These are phyloP conservation scores for Maniola jurtina DNA, from an alignment of 1,140 invertebrate species.

Conservation along the genomic window DNA sequence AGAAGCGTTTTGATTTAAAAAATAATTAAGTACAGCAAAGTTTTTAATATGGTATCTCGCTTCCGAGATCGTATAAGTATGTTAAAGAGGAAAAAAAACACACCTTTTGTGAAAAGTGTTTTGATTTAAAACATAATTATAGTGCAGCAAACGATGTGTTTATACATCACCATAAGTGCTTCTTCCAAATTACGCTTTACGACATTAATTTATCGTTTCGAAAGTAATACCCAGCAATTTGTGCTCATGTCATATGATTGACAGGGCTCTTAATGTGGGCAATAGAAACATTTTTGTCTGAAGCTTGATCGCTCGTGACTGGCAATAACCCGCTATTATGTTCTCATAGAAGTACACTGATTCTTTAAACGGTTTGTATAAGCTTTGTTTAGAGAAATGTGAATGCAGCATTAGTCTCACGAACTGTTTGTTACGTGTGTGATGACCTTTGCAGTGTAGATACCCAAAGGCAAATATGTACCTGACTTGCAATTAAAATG, in stretches of 20 bases:
- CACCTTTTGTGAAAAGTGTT: neutral
- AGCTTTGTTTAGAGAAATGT: slow-evolving; percentile 24
- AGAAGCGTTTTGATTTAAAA: neutral
- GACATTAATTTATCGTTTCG: slow-evolving; percentile 48
- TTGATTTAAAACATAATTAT: slow-evolving; percentile 51
- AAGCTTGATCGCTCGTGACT: slow-evolving; percentile 21
- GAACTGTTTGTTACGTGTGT: slow-evolving; percentile 30
- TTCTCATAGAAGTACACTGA: slow-evolving; percentile 17
- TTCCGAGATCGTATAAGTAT: too few relatives aligned
- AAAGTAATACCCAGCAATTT: slow-evolving; percentile 57
- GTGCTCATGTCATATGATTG: slow-evolving; percentile 51
- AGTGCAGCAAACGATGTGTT: slow-evolving; percentile 53
- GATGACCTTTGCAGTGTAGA: slow-evolving; percentile 30
- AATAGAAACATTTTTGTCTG: slow-evolving; percentile 36
- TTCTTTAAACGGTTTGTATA: slow-evolving; percentile 11
- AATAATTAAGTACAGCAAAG: neutral
- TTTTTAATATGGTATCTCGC: too few relatives aligned
- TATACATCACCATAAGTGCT: slow-evolving; percentile 51
- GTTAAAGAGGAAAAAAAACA: too few relatives aligned
- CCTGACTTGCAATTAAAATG: slow-evolving; percentile 44
- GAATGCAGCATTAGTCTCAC: slow-evolving; percentile 26
- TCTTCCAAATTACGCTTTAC: slow-evolving; percentile 57
- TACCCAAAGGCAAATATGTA: slow-evolving; percentile 34
- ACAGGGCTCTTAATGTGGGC: slow-evolving; percentile 41
- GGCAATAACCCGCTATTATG: slow-evolving; percentile 21